Base-by-base conservation (phyloP, 35 echinoderm and acorn worm species). In the Diadema setosum region DNA sequence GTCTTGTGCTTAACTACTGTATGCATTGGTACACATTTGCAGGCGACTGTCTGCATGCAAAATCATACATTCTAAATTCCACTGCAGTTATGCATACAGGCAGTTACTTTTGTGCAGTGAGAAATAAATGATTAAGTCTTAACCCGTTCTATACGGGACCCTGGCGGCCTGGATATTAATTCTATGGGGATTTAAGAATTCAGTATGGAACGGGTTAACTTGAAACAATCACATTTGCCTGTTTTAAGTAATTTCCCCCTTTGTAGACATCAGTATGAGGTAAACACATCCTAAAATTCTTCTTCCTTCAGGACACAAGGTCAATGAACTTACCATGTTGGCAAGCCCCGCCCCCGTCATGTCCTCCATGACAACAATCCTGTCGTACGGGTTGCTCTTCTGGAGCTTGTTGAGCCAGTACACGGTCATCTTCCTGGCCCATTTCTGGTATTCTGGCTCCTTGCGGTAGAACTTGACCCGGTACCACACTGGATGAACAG, bases 401-500 rank as follows among this genome's bases (percentile, higher is more conserved):
- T 97, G 91, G 6, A 97, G 45, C 63, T 93, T 97, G 46, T 97
- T 87, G 64, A 97, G 44, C 95, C 95, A 97, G 84, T 85, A 97
- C 1, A 84, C 91, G 3, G 93, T 91, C 82, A 87, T 94, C 55
- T 81, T 50, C 69, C 93, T 97, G 29, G 87, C 91, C 40, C 21
- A n/a, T 35, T 76, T 42, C n/a, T 65, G 69, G 16, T 49, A 46
- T 20, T 74, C 78, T 0, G 91, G 45, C 44, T 90, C 88, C 58
- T 93, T 97, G 50, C 87, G 86, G 65, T 88, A 69, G 12, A 11
- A 20, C 46, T 86, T 90, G 0, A 93, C 84, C 83, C 56, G 88
- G 80, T 94, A 97, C 91, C 91, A 97, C 36, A 97, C 95, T 97
- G 58, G 27, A n/a, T n/a, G n/a, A n/a, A n/a, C n/a, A n/a, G n/a